Conservation (phyloP, 2,113 vertebrate genomes). For the Arvicanthis niloticus region DNA sequence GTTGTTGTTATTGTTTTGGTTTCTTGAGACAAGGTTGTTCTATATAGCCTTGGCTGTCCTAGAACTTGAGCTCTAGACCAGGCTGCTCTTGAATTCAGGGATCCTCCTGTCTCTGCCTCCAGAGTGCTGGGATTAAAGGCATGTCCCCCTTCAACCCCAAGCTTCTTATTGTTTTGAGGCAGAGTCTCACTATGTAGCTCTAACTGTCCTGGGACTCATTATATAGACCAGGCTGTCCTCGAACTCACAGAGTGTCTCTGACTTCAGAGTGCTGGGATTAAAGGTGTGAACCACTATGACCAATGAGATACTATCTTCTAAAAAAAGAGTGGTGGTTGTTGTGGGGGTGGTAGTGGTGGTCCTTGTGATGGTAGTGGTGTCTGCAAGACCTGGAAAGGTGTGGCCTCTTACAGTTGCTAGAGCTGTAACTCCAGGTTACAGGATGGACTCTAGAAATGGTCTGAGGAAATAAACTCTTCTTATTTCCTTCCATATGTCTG, state of each 20-base stretch:
- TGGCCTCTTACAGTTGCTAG: neutral
- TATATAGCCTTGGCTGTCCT: neutral
- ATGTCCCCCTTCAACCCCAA: too few relatives aligned
- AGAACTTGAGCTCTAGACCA: neutral
- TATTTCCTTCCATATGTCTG: neutral
- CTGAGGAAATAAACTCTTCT: neutral
- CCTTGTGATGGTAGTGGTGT: neutral
- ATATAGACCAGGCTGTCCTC: neutral
- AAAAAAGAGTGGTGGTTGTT: neutral
- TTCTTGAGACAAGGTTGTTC: neutral
- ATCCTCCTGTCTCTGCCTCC: neutral
- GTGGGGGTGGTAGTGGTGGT: neutral
- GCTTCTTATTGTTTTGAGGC: neutral
- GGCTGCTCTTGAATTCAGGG: neutral
- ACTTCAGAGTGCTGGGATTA: neutral
- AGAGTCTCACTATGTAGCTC: neutral
- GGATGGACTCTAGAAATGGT: fast-evolving
- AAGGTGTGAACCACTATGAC: neutral
- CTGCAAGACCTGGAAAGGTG: neutral
- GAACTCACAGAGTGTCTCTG: neutral
- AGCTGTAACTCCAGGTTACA: fast-evolving
- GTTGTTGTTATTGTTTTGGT: neutral
- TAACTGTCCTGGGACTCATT: neutral
- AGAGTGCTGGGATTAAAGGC: neutral
- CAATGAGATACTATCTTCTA: neutral